Conservation (phyloP, 2,797 vertebrate species). For the Phoxinus dragarum region DNA sequence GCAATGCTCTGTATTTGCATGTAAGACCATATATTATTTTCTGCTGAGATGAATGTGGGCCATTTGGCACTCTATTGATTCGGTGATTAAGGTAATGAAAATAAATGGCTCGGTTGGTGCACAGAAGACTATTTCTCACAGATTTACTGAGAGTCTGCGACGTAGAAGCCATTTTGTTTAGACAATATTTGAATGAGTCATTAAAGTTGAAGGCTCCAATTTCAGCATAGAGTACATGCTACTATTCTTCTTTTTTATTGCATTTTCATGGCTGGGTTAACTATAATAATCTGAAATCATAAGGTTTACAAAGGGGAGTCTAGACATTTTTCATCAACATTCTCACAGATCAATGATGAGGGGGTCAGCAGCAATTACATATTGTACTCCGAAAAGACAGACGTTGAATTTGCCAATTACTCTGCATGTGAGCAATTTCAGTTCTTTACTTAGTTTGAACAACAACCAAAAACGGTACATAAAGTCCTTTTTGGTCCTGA, state of each 20-base stretch:
- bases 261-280: slow-evolving; percentile 40
- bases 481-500: not conserved
- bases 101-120: slow-evolving; percentile 55
- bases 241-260: slow-evolving; percentile 45
- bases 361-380: slow-evolving; percentile 13
- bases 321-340: slow-evolving; percentile 41
- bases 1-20: slow-evolving; percentile 45
- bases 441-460: not conserved
- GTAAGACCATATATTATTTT: slow-evolving; percentile 47
- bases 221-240: slow-evolving; percentile 1
- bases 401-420: slow-evolving; percentile 11
- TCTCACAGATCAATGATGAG: slow-evolving; percentile 16
- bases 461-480: not conserved
- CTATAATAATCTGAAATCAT: slow-evolving; percentile 25
- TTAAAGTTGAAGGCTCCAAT: slow-evolving; percentile 40
- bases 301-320: slow-evolving; percentile 16
- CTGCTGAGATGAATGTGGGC: slow-evolving; percentile 57
- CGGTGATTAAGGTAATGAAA: slow-evolving; percentile 64
- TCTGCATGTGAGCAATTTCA: not conserved
- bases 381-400: not conserved
- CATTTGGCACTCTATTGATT: slow-evolving; percentile 62
- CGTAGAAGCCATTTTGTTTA: slow-evolving; percentile 34
- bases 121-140: slow-evolving; percentile 50
- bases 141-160: slow-evolving; percentile 26
- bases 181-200: slow-evolving; percentile 50